Evolutionary conservation across 2,888 invertebrate genomes (phyloP), one percentile per base, ranked within the genome.

Genomic region (Dryadula phaetusa): DNA sequence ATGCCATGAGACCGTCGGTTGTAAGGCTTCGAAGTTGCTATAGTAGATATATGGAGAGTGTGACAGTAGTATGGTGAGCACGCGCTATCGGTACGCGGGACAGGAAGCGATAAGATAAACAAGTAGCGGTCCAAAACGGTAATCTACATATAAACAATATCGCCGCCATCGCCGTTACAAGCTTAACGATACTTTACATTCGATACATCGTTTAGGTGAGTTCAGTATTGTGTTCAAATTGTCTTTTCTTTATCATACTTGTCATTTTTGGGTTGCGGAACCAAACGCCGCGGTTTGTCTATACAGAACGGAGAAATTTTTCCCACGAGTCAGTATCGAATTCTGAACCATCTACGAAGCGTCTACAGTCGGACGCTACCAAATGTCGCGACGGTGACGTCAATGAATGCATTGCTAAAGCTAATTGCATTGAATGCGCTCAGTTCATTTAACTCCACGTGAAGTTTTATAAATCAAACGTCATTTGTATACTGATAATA

Each of bases 21-120:
- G 75, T 85, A 84, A 80, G 86, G 80, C 79, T 86, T 85, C 79
- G 64, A 78, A 74, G 73, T 76, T 70, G 77, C 81, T 81, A 79
- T 69, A 52, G 68, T 69, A 77, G 73, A 69, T 78, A 62, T 66
- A 20, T 20, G 37, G 14, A 37, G 42, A 53, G 53, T 62, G 65
- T 22, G 54, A 65, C 47, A 71, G 64, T 63, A 56, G 62, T 70
- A 73, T 71, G 16, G 46, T 72, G 72, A 70, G 52, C 72, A 73
- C 67, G 73, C 79, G 78, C 77, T 79, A 76, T 77, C 70, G 74
- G 79, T 82, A 77, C 75, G 69, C 74, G 75, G 73, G 76, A 74
- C 74, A 74, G 80, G 80, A 77, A 72, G 75, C 67, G 84, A 83
- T 87, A 81, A 83, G 82, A 78, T 78, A 76, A 72, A 64, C 62